A percentile compares a stretch with the other conserved stretches of the same genome.
Conservation (phyloP, 1,140 invertebrate genomes). For the Drosophila ambigua region DNA sequence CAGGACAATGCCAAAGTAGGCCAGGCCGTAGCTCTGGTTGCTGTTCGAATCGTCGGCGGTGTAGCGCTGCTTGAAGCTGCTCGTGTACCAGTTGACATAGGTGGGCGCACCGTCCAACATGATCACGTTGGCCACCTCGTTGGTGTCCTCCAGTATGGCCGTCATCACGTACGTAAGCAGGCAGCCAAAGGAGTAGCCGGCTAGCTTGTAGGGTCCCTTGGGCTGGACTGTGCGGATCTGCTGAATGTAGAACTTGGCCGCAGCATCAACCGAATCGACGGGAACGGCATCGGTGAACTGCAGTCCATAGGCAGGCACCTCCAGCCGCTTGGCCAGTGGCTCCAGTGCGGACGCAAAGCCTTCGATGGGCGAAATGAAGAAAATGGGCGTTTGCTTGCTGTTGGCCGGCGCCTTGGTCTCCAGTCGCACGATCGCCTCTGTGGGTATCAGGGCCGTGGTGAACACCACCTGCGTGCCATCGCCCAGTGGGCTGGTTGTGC, state of each 20-base stretch:
- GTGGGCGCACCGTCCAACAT: constrained; percentile 96
- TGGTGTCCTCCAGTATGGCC: constrained; percentile 89
- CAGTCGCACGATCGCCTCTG: constrained; percentile 87
- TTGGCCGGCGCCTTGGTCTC: constrained; percentile 83
- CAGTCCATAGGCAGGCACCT: constrained; percentile 93
- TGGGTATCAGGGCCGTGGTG: constrained; percentile 87
- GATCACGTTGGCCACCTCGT: constrained; percentile 88
- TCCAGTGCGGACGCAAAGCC: constrained; percentile 90
- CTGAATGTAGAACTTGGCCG: constrained; percentile 92
- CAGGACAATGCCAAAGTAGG: constrained; percentile 92
- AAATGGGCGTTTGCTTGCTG: constrained; percentile 85
- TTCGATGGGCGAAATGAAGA: constrained; percentile 96
- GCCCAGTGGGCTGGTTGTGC: constrained; percentile 61
- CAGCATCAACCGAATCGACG: constrained; percentile 88
- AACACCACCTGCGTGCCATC: constrained; percentile 85
- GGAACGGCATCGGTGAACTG: constrained; percentile 93
- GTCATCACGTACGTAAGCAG: constrained; percentile 97
- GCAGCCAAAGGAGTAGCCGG: constrained; percentile 97
- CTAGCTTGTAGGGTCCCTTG: constrained; percentile 92
- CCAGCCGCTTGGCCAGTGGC: constrained; percentile 88
- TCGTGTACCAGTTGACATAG: constrained; percentile 93
- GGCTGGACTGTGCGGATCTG: constrained; percentile 91
- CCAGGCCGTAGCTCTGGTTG: constrained; percentile 89
- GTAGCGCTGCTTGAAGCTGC: constrained; percentile 86
- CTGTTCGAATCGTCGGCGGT: constrained; percentile 77